Conservation (phyloP, 2,113 vertebrate genomes). For the Macquaria australasica region DNA sequence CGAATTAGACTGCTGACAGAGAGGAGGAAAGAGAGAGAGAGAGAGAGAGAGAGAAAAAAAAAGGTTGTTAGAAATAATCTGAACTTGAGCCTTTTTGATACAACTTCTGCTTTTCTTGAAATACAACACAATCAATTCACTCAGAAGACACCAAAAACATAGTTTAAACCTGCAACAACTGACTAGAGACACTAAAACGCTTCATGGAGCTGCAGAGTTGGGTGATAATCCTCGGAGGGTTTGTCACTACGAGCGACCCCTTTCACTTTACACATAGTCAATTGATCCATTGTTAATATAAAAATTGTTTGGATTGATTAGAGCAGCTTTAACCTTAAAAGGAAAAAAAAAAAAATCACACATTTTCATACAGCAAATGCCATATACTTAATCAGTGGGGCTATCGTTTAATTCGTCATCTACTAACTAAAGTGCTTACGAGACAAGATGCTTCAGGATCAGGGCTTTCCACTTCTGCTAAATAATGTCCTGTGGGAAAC, state of each 20-base stretch:
- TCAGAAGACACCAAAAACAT: background rate
- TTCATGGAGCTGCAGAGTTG: background rate
- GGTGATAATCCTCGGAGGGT: background rate
- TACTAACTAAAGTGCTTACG: background rate
- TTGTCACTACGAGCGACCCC: background rate
- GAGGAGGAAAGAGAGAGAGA: background rate
- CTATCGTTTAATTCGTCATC: background rate
- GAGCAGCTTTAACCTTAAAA: background rate
- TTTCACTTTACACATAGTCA: background rate
- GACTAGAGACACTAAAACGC: background rate
- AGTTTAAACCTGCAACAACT: background rate
- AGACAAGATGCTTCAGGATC: background rate
- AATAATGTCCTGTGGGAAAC: background rate
- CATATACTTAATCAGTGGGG: background rate
- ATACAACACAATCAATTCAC: background rate
- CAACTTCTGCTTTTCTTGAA: background rate
- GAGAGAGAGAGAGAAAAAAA: background rate
- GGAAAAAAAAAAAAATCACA: no score
- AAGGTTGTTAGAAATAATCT: constrained; percentile 14
- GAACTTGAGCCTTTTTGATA: constrained; percentile 3
- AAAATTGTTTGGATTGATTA: background rate
- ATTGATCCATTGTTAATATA: background rate
- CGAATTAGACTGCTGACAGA: constrained; percentile 46
- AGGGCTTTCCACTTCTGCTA: background rate
- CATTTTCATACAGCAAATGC: no score